These are phyloP conservation scores for Rachycentron canadum DNA, from an alignment of 2,797 vertebrate genomes.

Conservation along the genomic window DNA sequence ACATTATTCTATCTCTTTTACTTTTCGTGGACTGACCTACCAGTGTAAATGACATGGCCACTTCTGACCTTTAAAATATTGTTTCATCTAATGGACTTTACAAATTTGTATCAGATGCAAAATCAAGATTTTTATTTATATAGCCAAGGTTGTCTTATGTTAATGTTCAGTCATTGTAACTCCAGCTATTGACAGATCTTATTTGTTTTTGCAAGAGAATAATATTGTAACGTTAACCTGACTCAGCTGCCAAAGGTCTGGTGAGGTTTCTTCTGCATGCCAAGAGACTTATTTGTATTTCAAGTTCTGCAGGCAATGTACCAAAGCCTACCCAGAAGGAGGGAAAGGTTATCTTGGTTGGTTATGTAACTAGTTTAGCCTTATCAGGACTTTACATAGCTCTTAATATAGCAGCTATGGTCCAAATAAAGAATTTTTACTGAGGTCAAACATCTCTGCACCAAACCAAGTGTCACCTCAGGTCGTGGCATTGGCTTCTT, in stretches of 20 bases:
- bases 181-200: neutral
- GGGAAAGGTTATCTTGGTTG: slow-evolving; percentile 39
- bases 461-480: slow-evolving; percentile 23
- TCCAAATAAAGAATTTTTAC: slow-evolving; percentile 28
- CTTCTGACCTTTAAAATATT: neutral
- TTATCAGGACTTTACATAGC: slow-evolving; percentile 44
- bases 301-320: slow-evolving; percentile 43
- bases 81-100: too few relatives aligned
- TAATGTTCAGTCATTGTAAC: neutral
- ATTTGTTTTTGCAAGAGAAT: neutral
- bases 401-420: slow-evolving; percentile 57
- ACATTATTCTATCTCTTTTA: slow-evolving; percentile 28
- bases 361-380: slow-evolving; percentile 70
- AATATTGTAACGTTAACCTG: neutral
- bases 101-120: neutral
- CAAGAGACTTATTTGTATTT: slow-evolving; percentile 52
- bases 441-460: slow-evolving; percentile 41
- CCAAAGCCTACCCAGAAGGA: slow-evolving; percentile 33
- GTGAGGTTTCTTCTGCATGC: slow-evolving; percentile 15
- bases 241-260: neutral
- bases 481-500: neutral
- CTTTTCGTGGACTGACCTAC: slow-evolving; percentile 29
- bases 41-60: neutral
- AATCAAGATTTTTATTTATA: neutral
- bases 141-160: neutral